Conservation (phyloP, 2,113 vertebrate genomes). For the Mesocricetus auratus region DNA sequence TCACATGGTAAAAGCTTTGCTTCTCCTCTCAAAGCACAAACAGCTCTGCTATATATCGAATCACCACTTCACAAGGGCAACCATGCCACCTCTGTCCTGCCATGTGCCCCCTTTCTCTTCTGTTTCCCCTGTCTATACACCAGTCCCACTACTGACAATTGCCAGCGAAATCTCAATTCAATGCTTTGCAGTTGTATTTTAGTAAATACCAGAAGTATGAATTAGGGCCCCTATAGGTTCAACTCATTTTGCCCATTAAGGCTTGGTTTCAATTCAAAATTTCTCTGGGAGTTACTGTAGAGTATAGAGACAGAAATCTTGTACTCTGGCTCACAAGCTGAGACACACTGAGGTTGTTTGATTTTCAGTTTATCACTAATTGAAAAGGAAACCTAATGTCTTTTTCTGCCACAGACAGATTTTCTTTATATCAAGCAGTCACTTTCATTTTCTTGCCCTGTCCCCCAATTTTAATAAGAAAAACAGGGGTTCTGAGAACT, state of each 20-base stretch:
- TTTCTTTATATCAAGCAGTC: slow-evolving; percentile 16
- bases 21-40: neutral
- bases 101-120: neutral
- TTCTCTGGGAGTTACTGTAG: slow-evolving; percentile 34
- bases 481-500: slow-evolving; percentile 40
- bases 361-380: slow-evolving; percentile 56
- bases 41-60: neutral
- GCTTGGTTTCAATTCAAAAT: slow-evolving; percentile 60
- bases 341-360: slow-evolving; percentile 22
- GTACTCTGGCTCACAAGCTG: neutral
- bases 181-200: slow-evolving; percentile 54
- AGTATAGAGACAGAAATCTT: slow-evolving; percentile 14
- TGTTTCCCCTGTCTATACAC: neutral
- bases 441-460: slow-evolving; percentile 54
- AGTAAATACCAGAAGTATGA: slow-evolving; percentile 28
- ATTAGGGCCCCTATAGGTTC: neutral
- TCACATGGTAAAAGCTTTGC: neutral
- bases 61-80: neutral
- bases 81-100: neutral
- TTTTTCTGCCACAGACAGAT: slow-evolving; percentile 19
- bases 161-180: slow-evolving; percentile 35
- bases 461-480: slow-evolving; percentile 48
- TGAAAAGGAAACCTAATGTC: slow-evolving; percentile 40
- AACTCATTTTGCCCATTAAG: neutral
- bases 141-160: neutral